These are phyloP conservation scores for Hyla sarda DNA, from an alignment of 2,113 vertebrate species.

Conservation along the genomic window DNA sequence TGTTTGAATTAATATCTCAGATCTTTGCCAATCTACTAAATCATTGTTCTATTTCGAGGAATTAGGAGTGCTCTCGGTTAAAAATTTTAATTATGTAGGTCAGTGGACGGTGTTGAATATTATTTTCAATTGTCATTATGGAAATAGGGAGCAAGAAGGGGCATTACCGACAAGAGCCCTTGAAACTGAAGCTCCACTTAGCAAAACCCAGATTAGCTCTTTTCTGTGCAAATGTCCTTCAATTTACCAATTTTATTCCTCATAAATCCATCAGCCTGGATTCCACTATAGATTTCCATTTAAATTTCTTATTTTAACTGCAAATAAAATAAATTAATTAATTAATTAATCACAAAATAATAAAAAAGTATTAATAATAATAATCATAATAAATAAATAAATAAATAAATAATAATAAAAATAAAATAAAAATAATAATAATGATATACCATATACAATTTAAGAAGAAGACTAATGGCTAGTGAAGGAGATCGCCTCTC, in stretches of 20 bases:
- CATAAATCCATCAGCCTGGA: not conserved
- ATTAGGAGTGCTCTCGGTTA: constrained; percentile 30
- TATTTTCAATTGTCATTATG: constrained; percentile 52
- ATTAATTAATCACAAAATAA: not conserved
- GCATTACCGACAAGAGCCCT: constrained; percentile 43
- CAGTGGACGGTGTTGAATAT: constrained; percentile 51
- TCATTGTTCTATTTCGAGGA: constrained; percentile 43
- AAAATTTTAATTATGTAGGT: constrained; percentile 55
- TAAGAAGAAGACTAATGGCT: not conserved
- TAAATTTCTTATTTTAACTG: not conserved
- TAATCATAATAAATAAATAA: not conserved
- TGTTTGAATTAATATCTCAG: constrained; percentile 55
- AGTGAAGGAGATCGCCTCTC: too few species aligned
- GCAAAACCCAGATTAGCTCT: not conserved
- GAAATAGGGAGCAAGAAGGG: constrained; percentile 34
- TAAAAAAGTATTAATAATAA: not conserved
- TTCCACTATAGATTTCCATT: not conserved
- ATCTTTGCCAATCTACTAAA: constrained; percentile 49
- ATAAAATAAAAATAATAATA: not conserved
- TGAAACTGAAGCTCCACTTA: constrained; percentile 42
- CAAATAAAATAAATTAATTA: too few species aligned
- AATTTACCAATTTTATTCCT: not conserved
- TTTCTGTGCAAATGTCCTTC: constrained; percentile 14
- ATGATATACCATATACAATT: too few species aligned
- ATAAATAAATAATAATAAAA: not conserved